Percentiles rank a stretch among this genome's conserved stretches.
phyloP scores from a whole-genome alignment of 2,113 vertebrate species.

The Stigmatopora nigra region DNA sequence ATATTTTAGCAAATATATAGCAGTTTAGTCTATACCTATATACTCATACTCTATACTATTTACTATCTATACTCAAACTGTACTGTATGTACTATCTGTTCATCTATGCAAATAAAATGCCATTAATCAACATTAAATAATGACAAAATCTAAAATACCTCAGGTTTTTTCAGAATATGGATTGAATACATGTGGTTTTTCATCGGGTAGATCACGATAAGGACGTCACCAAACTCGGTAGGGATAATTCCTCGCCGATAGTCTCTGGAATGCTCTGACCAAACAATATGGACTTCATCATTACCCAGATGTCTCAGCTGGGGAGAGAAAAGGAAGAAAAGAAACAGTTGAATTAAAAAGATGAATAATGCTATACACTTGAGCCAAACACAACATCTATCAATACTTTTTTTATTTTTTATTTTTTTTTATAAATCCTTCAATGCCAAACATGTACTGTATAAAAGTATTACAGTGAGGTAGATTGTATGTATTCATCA shows the following conservation, averaged over 20 bases:
- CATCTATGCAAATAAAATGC: neutral
- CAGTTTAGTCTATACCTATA: no score
- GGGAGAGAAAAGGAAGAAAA: constrained; percentile 13
- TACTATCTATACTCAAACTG: no score
- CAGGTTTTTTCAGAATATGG: constrained; percentile 97
- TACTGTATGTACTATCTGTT: no score
- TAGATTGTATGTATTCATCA: constrained; percentile 47
- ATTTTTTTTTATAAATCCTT: neutral
- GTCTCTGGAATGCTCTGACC: constrained; percentile 97
- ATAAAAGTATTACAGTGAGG: constrained; percentile 4
- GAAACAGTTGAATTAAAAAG: constrained; percentile 12
- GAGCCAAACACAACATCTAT: constrained; percentile 13
- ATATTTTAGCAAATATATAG: neutral
- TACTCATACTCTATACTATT: no score
- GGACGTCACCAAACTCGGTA: constrained; percentile 96
- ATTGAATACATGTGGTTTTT: constrained; percentile 99
- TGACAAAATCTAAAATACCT: constrained; percentile 67
- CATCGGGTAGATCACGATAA: constrained; percentile 97
- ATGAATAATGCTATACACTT: constrained; percentile 8
- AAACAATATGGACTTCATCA: constrained; percentile 97
- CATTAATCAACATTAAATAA: no score
- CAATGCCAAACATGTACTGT: constrained; percentile 10
- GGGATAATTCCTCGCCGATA: constrained; percentile 97
- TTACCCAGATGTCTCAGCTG: constrained; percentile 97
- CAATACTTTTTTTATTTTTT: no score